Percentiles rank a stretch among this genome's conserved stretches.
Evolutionary conservation across 2,113 vertebrate genomes (phyloP).

Genomic region (Halcyon malimbica): DNA sequence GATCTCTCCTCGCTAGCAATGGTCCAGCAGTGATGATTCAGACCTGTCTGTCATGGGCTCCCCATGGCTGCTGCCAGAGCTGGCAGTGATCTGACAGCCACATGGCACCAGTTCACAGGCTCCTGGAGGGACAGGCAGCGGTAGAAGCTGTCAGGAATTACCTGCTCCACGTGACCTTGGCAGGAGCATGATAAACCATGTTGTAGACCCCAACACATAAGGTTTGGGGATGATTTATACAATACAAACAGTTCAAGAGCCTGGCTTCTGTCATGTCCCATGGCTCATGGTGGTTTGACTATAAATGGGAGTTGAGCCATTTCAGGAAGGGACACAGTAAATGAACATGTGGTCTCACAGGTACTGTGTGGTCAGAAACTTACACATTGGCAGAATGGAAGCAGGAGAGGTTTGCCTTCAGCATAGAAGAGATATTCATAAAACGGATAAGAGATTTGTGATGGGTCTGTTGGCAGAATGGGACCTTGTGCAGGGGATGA

Average conservation of each 20-base stretch:
- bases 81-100: not conserved
- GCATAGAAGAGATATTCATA: not conserved
- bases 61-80: not conserved
- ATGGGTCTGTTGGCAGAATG: not conserved
- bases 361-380: not conserved
- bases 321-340: not conserved
- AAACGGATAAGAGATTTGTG: not conserved
- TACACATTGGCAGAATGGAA: not conserved
- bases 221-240: not conserved
- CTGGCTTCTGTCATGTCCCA: not conserved
- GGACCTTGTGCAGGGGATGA: not conserved
- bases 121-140: not conserved
- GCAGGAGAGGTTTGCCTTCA: not conserved
- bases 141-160: not conserved
- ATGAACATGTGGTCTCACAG: not conserved
- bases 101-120: not conserved
- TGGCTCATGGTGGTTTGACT: rapidly evolving
- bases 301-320: not conserved
- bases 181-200: not conserved
- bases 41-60: not conserved
- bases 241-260: not conserved
- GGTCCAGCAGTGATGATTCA: not conserved
- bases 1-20: not conserved
- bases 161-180: not conserved
- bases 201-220: not conserved